phyloP scores from a whole-genome alignment of 2,888 invertebrate species.

The Papilio gigon region DNA sequence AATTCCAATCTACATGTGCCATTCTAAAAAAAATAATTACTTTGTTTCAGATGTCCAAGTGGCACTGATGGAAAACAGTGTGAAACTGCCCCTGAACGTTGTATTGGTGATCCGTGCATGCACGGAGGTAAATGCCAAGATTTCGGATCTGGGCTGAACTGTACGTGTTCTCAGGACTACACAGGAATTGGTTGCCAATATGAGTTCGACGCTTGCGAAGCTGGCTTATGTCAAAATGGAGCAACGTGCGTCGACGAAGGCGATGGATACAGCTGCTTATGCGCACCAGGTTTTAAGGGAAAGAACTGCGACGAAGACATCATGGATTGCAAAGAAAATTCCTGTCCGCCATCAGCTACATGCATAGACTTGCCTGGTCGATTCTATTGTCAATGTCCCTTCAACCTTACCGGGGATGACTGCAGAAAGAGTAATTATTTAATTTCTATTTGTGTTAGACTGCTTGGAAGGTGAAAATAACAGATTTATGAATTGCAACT shows the following conservation, averaged over 20 bases:
- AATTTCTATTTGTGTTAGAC: slow-evolving; percentile 24
- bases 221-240: slow-evolving; percentile 95
- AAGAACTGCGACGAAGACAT: slow-evolving; percentile 96
- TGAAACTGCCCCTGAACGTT: slow-evolving; percentile 97
- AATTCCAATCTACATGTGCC: neutral
- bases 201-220: slow-evolving; percentile 95
- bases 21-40: slow-evolving; percentile 30
- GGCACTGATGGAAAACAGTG: slow-evolving; percentile 98
- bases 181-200: slow-evolving; percentile 96
- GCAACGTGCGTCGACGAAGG: slow-evolving; percentile 95
- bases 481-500: neutral
- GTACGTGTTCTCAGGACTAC: slow-evolving; percentile 93
- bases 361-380: slow-evolving; percentile 95
- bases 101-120: slow-evolving; percentile 97
- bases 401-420: slow-evolving; percentile 97
- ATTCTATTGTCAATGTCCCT: slow-evolving; percentile 98
- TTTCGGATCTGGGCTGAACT: slow-evolving; percentile 96
- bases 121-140: slow-evolving; percentile 98
- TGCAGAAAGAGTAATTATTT: slow-evolving; percentile 91
- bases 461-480: slow-evolving; percentile 28
- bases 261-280: slow-evolving; percentile 91
- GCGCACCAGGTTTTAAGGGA: slow-evolving; percentile 90
- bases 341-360: slow-evolving; percentile 95
- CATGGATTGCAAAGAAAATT: slow-evolving; percentile 94
- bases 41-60: slow-evolving; percentile 88